Evolutionary conservation across 1,140 invertebrate species (phyloP).

Genomic region (Caenorhabditis briggsae): DNA sequence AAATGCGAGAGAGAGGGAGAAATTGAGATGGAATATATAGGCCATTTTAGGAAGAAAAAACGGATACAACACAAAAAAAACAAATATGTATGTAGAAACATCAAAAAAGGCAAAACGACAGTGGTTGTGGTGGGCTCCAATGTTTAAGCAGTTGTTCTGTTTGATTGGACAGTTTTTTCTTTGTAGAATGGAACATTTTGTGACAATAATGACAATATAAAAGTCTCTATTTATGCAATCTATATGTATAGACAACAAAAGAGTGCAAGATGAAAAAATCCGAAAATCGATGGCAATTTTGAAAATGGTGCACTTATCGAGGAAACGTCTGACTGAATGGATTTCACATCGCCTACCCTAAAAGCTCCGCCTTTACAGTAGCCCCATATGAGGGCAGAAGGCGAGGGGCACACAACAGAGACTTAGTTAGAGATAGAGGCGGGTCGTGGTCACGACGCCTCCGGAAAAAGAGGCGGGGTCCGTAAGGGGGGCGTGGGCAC

Average conservation of each 20-base stretch:
- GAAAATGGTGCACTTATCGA: neutral
- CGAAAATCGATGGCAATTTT: slow-evolving; percentile 1
- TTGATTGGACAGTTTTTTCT: slow-evolving; percentile 16
- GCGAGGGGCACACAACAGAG: neutral
- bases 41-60: neutral
- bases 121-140: too few relatives aligned
- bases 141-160: slow-evolving; percentile 45
- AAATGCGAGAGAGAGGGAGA: slow-evolving; percentile 8
- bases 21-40: slow-evolving; percentile 54
- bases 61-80: slow-evolving; percentile 5
- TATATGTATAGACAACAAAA: neutral
- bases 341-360: neutral
- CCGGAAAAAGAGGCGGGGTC: neutral
- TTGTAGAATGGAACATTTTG: neutral
- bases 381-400: neutral
- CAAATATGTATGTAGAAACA: neutral
- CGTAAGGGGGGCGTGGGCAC: neutral
- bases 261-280: neutral
- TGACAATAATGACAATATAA: neutral
- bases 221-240: neutral
- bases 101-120: too few relatives aligned
- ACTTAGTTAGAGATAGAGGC: slow-evolving; percentile 3
- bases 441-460: slow-evolving; percentile 2
- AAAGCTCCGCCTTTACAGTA: slow-evolving; percentile 50
- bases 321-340: neutral